phyloP scores from a whole-genome alignment of 2,113 vertebrate genomes.

The human (Homo sapiens) region DNA sequence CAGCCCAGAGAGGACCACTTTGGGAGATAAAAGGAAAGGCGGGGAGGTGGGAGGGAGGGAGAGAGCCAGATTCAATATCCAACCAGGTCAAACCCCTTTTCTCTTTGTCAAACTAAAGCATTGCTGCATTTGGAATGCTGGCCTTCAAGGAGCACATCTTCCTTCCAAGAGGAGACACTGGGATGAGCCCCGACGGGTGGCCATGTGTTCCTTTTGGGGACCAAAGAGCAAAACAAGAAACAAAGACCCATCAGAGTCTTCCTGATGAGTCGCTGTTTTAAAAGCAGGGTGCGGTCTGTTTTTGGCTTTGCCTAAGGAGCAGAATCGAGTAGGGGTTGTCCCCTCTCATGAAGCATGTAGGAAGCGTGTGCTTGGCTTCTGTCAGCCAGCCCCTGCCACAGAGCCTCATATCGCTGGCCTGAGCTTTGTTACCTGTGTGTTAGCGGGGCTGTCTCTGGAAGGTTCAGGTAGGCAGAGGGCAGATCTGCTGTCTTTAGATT shows the following conservation, averaged over 20 bases:
- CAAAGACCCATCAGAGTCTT: neutral
- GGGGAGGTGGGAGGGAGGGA: neutral
- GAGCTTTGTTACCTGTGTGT: accelerated
- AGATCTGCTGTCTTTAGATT: neutral
- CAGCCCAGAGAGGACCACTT: constrained; percentile 43
- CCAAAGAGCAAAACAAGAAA: neutral
- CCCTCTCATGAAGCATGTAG: neutral
- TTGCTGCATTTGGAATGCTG: neutral
- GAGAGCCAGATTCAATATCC: constrained; percentile 78
- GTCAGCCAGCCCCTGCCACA: accelerated
- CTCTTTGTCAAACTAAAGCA: neutral
- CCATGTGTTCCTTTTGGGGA: neutral
- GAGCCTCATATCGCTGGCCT: accelerated
- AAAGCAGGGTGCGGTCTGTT: neutral
- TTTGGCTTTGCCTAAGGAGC: neutral
- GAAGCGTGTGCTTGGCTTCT: accelerated
- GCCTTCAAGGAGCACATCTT: neutral
- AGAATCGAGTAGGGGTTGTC: accelerated
- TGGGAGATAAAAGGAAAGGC: constrained; percentile 70
- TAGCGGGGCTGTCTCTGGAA: neutral
- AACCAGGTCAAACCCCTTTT: constrained; percentile 85
- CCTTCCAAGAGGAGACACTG: neutral
- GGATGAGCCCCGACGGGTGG: neutral
- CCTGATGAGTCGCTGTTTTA: neutral
- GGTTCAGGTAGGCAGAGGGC: too few relatives aligned